Conservation (phyloP, 1,140 invertebrate species). For the Odontomachus brunneus region DNA sequence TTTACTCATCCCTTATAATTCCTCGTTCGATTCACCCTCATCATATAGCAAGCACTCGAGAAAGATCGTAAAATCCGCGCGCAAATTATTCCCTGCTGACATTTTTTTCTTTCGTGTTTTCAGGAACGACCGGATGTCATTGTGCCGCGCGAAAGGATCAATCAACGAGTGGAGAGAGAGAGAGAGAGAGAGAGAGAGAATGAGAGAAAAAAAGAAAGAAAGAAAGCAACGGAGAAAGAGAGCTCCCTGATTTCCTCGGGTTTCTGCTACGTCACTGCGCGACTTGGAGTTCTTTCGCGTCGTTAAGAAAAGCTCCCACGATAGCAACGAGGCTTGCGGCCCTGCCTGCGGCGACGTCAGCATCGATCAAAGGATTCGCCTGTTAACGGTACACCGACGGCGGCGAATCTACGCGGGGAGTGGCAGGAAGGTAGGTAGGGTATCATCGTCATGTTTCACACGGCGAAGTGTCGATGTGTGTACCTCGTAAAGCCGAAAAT, state of each 20-base stretch:
- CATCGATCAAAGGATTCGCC: conserved; percentile 56
- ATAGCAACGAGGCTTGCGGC: background rate
- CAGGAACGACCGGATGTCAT: background rate
- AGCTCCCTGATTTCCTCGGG: background rate
- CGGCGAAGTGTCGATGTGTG: background rate
- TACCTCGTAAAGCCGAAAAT: conserved; percentile 50
- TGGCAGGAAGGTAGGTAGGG: background rate
- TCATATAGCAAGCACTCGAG: too few species aligned
- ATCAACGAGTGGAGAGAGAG: too few species aligned
- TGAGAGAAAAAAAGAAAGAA: background rate
- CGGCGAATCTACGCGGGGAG: background rate
- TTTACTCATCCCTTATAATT: too few species aligned
- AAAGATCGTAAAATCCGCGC: too few species aligned
- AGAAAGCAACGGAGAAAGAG: too few species aligned
- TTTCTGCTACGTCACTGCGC: background rate
- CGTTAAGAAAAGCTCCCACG: background rate
- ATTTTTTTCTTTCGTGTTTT: too few species aligned
- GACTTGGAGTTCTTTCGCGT: background rate
- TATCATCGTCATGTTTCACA: conserved; percentile 15
- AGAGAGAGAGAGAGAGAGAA: too few species aligned
- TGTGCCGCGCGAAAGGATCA: background rate
- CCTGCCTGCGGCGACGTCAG: conserved; percentile 25
- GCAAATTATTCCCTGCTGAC: too few species aligned
- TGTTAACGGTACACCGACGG: conserved; percentile 26
- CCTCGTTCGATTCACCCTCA: too few species aligned